These are phyloP conservation scores for Cryptophagus acutangulus DNA, from an alignment of 2,888 invertebrate genomes.

Conservation along the genomic window DNA sequence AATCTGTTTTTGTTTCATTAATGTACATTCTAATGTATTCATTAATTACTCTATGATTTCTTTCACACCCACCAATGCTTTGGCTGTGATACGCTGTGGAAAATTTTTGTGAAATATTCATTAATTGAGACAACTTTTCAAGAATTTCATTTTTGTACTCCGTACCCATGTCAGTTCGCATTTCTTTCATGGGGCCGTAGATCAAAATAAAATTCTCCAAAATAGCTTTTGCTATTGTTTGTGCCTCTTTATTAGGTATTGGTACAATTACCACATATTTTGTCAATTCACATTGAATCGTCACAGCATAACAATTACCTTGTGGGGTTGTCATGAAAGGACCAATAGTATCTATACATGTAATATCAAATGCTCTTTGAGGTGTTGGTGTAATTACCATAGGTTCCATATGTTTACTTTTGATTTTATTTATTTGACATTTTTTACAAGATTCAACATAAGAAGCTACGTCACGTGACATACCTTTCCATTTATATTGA, in stretches of 20 bases:
- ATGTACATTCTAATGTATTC: constrained; percentile 21
- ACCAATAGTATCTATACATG: constrained; percentile 2
- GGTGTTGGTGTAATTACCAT: constrained; percentile 1
- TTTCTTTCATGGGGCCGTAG: constrained; percentile 11
- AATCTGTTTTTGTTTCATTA: constrained; percentile 13
- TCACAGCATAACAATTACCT: too few species aligned
- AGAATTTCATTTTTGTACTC: constrained; percentile 13
- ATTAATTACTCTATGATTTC: constrained; percentile 23
- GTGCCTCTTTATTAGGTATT: constrained; percentile 22
- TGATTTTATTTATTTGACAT: background rate
- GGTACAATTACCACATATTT: constrained; percentile 16
- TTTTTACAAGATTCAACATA: background rate
- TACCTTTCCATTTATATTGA: background rate
- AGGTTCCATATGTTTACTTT: background rate
- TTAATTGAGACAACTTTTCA: constrained; percentile 4
- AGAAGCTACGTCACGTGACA: background rate
- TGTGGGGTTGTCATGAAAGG: background rate
- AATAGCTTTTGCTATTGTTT: constrained; percentile 23
- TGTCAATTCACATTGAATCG: too few species aligned
- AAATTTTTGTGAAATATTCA: constrained; percentile 10
- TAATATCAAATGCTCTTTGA: background rate
- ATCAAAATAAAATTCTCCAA: constrained; percentile 22
- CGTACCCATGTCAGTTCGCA: constrained; percentile 12
- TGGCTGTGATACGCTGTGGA: constrained; percentile 38
- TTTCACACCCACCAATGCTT: constrained; percentile 22